Evolutionary conservation across 2,113 vertebrate species (phyloP).

Genomic region (Beaufortia kweichowensis): DNA sequence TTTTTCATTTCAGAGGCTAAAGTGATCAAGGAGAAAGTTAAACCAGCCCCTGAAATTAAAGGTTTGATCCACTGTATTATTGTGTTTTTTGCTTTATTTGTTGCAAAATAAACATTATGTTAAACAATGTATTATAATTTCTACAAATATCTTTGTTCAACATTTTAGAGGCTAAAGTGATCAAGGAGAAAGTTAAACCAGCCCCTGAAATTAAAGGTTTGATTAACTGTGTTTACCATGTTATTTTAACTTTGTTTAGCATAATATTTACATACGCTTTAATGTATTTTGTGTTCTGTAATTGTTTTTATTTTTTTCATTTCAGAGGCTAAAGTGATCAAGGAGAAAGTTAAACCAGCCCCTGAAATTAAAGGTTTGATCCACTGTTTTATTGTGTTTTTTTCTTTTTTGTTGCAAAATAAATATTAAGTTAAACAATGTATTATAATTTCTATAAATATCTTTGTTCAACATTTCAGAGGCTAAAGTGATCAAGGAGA

Average conservation of each 20-base stretch:
- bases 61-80: neutral
- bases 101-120: neutral
- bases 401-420: neutral
- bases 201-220: too few species aligned
- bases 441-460: neutral
- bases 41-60: conserved; percentile 5
- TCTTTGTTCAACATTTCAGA: neutral
- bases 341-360: too few species aligned
- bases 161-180: conserved; percentile 19
- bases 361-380: neutral
- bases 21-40: conserved; percentile 51
- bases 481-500: too few species aligned
- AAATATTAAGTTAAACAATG: too few species aligned
- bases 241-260: too few species aligned
- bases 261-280: too few species aligned
- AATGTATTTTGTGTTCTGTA: neutral
- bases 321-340: too few species aligned
- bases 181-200: conserved; percentile 20
- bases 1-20: conserved; percentile 39
- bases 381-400: neutral
- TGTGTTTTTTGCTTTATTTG: neutral
- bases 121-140: neutral
- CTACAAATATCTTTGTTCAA: neutral
- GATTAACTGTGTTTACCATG: conserved; percentile 3
- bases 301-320: neutral